Evolutionary conservation across 23 tunicate genomes (phyloP), one percentile per base, ranked within the genome.

Genomic region (Styela plicata): DNA sequence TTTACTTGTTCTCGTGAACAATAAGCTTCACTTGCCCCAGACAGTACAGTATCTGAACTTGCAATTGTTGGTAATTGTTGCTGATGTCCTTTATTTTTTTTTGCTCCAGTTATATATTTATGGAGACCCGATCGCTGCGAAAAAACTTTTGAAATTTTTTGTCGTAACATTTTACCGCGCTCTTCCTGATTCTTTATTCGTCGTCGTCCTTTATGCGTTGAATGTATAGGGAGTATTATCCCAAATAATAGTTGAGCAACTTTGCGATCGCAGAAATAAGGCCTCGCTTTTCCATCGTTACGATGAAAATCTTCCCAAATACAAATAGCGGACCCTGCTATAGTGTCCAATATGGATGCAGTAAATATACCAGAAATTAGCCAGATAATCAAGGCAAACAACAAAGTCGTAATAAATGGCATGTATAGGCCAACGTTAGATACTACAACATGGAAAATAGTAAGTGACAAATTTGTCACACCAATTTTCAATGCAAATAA

Each of bases 241-340:
- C 85, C 85, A 1, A 82, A 74, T 20, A 91, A 57, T 2, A 73
- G 63, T 28, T 83, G 69, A 2, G 88, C 34, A 34, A 91, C 52
- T 21, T 85, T 79, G 17, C 89, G 69, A 17, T 85, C 71, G 27
- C 87, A 77, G 61, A 24, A 86, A 63, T 82, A 78, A 1, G 79
- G 85, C 10, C 33, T 82, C 2, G 77, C 78, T 28, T 63, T 25
- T 24, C 87, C 90, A 53, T 91, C 64, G 77, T 91, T 91, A 52
- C 78, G 63, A 18, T 63, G 24, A 20, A 79, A 37, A 73, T 91
- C 97, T 70, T 91, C 90, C 36, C 32, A 69, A 2, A 91, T 33
- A 44, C 89, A 91, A 63, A 91, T 52, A 20, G 90, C 87, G 2
- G 82, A 32, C 1, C 88, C 63, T 32, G 79, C 87, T 17, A 91